Base-by-base conservation (phyloP, 2,113 vertebrate genomes). In the Pangasianodon gigas region DNA sequence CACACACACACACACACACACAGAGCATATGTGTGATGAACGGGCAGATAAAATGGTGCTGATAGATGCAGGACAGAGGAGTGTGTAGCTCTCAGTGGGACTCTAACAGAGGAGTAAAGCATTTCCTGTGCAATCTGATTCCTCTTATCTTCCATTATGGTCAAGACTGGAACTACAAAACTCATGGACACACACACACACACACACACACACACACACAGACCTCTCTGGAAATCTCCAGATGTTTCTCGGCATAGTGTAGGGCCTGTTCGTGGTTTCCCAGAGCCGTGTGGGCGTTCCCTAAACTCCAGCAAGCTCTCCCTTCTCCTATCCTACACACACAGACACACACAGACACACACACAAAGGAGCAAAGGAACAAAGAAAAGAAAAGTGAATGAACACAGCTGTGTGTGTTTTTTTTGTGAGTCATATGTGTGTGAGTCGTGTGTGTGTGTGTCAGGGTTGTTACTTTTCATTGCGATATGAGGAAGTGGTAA, bases 171-270 rank as follows among this genome's bases (percentile, higher is more conserved):
- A 29, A 32, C 46, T 29, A n/a, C 10, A 84, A 26, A 46, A 75
- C 41, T 5, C 75, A 86, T 14, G 21, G 84, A 92, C 80, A 44
- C 52, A 91, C 84, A 89, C 91, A 83, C 37, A 48, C 44, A 77
- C n/a, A 62, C 7, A 56, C 81, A 80, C 10, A 62, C 87, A 93
- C 81, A 69, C 87, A 91, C 94, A 93, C 90, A 94, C 54, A 89
- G 96, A 99, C 98, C 97, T 99, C 98, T 97, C 96, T 97, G 67
- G 98, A 99, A 95, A 99, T 98, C 94, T 98, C 98, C 96, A 99
- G 93, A 95, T 99, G 98, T 94, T 97, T 98, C 93, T 98, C 97
- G 89, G 98, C 97, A 26, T 98, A 99, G 88, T 97, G 96, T 96
- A 99, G 96, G 11, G 98, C 98, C 93, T 98, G 96, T 89, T 98